phyloP scores from a whole-genome alignment of 2,113 vertebrate species.

The Podiceps cristatus region DNA sequence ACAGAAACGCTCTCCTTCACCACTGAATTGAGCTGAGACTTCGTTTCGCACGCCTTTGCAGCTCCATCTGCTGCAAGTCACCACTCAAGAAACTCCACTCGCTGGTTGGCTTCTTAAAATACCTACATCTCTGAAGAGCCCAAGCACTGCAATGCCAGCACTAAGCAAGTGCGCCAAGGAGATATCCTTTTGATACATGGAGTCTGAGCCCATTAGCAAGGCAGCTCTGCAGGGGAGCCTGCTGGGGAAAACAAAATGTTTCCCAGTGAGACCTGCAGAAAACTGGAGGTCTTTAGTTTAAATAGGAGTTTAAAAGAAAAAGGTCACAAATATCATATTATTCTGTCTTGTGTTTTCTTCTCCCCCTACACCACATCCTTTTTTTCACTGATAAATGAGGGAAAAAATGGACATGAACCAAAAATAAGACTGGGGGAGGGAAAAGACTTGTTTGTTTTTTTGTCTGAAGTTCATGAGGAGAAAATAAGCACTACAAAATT shows the following conservation, averaged over 20 bases:
- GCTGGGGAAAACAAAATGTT: neutral
- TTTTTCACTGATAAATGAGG: neutral
- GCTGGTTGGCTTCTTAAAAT: conserved; percentile 35
- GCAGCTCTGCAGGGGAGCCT: neutral
- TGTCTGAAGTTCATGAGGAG: neutral
- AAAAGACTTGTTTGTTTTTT: neutral
- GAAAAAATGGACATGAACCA: neutral
- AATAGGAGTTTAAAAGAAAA: neutral
- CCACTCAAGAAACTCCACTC: neutral
- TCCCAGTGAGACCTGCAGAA: neutral
- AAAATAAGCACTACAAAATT: neutral
- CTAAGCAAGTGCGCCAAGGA: neutral
- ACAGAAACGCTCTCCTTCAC: neutral
- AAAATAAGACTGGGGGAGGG: neutral
- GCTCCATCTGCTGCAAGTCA: conserved; percentile 47
- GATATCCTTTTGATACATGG: neutral
- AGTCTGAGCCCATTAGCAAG: neutral
- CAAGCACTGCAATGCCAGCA: neutral
- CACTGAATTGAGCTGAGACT: neutral
- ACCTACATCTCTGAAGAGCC: neutral
- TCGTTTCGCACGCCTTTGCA: neutral
- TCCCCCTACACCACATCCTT: neutral
- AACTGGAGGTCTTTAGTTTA: neutral
- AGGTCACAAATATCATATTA: neutral
- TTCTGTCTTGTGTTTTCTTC: neutral